Base-by-base conservation (phyloP, 2,797 vertebrate genomes). In the Glyptemys insculpta region DNA sequence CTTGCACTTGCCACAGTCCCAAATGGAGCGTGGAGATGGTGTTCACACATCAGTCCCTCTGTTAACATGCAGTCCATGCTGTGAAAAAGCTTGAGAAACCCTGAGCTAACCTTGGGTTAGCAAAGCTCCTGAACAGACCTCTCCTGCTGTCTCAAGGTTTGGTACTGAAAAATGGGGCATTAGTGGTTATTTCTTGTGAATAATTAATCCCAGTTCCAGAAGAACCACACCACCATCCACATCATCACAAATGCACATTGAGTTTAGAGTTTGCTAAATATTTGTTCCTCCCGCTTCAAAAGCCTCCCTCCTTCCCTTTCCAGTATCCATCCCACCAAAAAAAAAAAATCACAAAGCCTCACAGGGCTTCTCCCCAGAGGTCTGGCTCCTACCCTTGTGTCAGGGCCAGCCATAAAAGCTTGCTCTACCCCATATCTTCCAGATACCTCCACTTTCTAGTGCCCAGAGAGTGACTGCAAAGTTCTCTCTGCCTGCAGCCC, bases 1-100 rank as follows among this genome's bases (percentile, higher is more conserved):
- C 62, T 80, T 54, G 49, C 56, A 31, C 16, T 16, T 16, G 34
- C 59, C 34, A 65, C 31, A n/a, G 59, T 14, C 12, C 79, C 19
- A 83, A 79, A 80, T 0, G 72, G 25, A 74, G 44, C 50, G 81
- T 74, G 47, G 23, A 88, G 25, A 93, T 49, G 8, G 49, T 1
- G 41, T 83, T 72, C 90, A 3, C 11, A 8, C 0, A 0, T 8
- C 5, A 12, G 6, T 65, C 56, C 15, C 59, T 65, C 59, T 18
- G 29, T 65, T 65, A 65, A 65, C 5, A 65, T n/a, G 59, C 27
- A 34, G 31, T 34, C 31, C 31, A 65, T 54, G 54, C 54, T 23
- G 23, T 54, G 54, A 21, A 34, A 34, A 65, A 31, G 31, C 34
- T 65, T 65, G 59, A 16, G 59, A 65, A 65, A 34, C 34, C 59